Evolutionary conservation across 2,888 invertebrate species (phyloP).

Genomic region (Cyclophora punctaria): DNA sequence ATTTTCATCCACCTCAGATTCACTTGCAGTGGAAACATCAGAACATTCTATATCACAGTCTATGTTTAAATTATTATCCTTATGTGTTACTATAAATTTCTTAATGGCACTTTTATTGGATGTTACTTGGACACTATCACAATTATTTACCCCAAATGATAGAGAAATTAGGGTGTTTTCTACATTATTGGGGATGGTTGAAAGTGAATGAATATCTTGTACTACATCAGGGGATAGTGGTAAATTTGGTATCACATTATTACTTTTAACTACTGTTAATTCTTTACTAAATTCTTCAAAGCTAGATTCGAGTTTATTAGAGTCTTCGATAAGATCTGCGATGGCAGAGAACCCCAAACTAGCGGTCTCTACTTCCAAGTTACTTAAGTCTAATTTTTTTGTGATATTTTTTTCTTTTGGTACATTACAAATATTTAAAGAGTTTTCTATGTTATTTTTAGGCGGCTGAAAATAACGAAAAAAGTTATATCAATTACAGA

Average conservation of each 20-base stretch:
- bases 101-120: conserved; percentile 43
- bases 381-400: conserved; percentile 6
- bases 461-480: too few relatives aligned
- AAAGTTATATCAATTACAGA: too few relatives aligned
- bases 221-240: too few relatives aligned
- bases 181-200: conserved; percentile 27
- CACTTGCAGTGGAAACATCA: conserved; percentile 33
- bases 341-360: conserved; percentile 37
- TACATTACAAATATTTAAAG: conserved; percentile 20
- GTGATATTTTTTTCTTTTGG: conserved; percentile 5
- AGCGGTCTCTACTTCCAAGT: conserved; percentile 14
- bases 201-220: not conserved
- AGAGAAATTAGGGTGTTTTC: conserved; percentile 33
- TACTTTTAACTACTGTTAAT: not conserved
- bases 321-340: conserved; percentile 25
- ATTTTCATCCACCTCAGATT: conserved; percentile 33
- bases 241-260: not conserved
- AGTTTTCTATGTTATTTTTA: conserved; percentile 30
- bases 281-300: conserved; percentile 3
- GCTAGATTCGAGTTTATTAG: conserved; percentile 1
- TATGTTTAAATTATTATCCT: conserved; percentile 32
- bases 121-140: conserved; percentile 39
- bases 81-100: conserved; percentile 31
- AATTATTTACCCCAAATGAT: conserved; percentile 43
- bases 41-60: conserved; percentile 46